These are phyloP conservation scores for Cosmopolites sordidus DNA, from an alignment of 2,888 invertebrate species.

Conservation along the genomic window DNA sequence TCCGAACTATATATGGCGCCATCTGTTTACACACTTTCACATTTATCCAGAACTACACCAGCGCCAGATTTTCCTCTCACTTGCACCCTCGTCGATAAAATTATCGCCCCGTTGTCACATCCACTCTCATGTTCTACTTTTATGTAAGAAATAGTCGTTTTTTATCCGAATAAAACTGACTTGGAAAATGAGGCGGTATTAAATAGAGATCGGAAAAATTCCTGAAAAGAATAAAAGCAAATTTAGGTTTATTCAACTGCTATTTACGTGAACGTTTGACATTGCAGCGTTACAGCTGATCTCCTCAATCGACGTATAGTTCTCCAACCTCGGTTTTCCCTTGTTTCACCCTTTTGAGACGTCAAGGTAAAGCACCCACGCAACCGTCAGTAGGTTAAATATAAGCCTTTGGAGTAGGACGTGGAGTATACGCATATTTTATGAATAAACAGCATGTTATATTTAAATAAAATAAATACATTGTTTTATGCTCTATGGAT, in stretches of 20 bases:
- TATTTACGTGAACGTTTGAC: neutral
- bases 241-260: no score
- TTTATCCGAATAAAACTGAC: no score
- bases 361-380: neutral
- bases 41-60: neutral
- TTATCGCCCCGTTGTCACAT: conserved; percentile 4
- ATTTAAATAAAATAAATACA: no score
- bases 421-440: no score
- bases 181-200: no score
- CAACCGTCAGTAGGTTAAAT: neutral
- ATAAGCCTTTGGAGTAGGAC: no score
- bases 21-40: conserved; percentile 9
- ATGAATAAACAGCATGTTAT: no score
- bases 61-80: conserved; percentile 9
- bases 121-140: no score
- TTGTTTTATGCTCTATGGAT: no score
- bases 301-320: neutral
- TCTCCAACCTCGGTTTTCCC: neutral
- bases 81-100: conserved; percentile 9
- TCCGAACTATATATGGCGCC: conserved; percentile 1
- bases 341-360: neutral
- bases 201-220: no score
- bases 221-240: no score
- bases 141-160: no score
- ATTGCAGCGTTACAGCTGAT: conserved; percentile 7